These are phyloP conservation scores for Neotragus moschatus DNA, from an alignment of 2,113 vertebrate genomes.

Conservation along the genomic window DNA sequence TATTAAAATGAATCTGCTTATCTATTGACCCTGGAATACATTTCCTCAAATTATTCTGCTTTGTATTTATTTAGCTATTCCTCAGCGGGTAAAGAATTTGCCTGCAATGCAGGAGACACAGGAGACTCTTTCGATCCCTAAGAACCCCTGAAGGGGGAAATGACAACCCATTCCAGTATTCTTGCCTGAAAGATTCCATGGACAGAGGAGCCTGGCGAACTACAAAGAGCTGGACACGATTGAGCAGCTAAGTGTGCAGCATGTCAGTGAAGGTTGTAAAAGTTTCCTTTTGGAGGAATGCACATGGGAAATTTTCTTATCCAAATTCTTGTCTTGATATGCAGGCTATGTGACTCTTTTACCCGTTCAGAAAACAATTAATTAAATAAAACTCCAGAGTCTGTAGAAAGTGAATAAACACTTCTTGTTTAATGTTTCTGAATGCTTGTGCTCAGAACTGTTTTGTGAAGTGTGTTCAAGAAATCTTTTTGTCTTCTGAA, in stretches of 20 bases:
- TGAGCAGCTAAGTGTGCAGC: not conserved
- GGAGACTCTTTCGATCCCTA: not conserved
- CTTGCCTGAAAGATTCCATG: not conserved
- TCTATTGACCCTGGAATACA: not conserved
- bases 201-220: not conserved
- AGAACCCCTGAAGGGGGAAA: not conserved
- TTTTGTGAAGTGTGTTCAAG: not conserved
- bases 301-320: not conserved
- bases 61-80: not conserved
- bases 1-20: slow-evolving; percentile 10
- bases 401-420: not conserved
- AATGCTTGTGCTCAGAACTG: not conserved
- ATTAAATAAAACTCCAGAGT: not conserved
- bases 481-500: not conserved
- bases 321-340: not conserved
- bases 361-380: not conserved
- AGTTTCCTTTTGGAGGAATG: not conserved
- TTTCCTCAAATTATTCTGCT: not conserved
- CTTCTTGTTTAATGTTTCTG: not conserved
- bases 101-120: not conserved
- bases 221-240: not conserved
- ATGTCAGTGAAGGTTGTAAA: not conserved
- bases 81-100: not conserved
- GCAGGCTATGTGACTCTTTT: not conserved
- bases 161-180: not conserved